Conservation (phyloP, 1,140 invertebrate genomes). For the Microplitis mediator region DNA sequence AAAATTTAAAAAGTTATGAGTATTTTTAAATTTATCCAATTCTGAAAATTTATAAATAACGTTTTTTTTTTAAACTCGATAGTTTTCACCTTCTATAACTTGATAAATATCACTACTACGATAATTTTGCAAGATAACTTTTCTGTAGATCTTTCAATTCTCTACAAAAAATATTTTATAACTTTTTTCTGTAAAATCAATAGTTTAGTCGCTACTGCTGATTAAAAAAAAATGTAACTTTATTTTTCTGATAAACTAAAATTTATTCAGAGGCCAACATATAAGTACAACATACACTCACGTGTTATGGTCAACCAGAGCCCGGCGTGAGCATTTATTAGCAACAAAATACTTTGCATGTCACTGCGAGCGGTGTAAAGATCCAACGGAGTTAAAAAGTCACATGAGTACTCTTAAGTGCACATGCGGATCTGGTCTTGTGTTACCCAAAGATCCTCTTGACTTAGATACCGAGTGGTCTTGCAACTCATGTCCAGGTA, state of each 20-base stretch:
- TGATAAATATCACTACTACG: too few relatives aligned
- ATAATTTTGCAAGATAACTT: too few relatives aligned
- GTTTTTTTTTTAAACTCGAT: too few relatives aligned
- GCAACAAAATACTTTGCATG: constrained; percentile 84
- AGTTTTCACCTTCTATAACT: too few relatives aligned
- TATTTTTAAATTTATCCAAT: too few relatives aligned
- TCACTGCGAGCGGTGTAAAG: constrained; percentile 73
- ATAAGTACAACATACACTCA: constrained; percentile 85
- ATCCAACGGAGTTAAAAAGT: constrained; percentile 79
- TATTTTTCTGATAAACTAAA: neutral
- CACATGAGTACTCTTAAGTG: constrained; percentile 78
- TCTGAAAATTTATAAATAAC: too few relatives aligned
- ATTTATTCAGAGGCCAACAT: constrained; percentile 66
- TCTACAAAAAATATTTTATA: too few relatives aligned
- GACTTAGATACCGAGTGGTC: constrained; percentile 75
- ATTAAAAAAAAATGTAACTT: constrained; percentile 7
- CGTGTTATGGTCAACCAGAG: constrained; percentile 81
- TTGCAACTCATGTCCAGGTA: constrained; percentile 72
- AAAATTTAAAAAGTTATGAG: too few relatives aligned
- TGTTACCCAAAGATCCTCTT: constrained; percentile 72
- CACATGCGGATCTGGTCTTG: constrained; percentile 67
- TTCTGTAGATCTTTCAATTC: too few relatives aligned
- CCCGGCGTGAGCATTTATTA: constrained; percentile 76
- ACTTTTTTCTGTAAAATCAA: too few relatives aligned
- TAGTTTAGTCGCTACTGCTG: too few relatives aligned